Evolutionary conservation across 2,888 invertebrate species (phyloP).

Genomic region (Napeogenes inachia): DNA sequence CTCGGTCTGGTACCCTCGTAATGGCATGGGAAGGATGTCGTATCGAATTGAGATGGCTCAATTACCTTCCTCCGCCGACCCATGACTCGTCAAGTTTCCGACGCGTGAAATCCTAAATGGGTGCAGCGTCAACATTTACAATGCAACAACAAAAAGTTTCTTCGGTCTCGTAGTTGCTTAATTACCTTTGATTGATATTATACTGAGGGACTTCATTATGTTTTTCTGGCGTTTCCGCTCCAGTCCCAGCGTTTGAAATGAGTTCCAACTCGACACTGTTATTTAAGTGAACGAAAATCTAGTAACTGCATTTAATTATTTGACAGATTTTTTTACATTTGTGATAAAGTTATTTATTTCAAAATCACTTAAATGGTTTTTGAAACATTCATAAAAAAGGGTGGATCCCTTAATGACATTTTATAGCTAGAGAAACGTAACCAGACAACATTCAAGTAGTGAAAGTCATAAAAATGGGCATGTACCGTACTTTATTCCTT

Average conservation of each 20-base stretch:
- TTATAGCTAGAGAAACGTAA: background rate
- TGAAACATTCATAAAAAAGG: no score
- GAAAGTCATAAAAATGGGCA: conserved; percentile 16
- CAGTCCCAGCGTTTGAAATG: conserved; percentile 14
- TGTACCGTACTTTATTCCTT: conserved; percentile 19
- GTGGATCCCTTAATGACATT: background rate
- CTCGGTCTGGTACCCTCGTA: conserved; percentile 43
- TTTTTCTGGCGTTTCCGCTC: conserved; percentile 34
- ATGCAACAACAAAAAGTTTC: conserved; percentile 35
- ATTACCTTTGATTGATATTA: conserved; percentile 41
- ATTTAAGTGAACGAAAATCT: no score
- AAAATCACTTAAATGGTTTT: no score
- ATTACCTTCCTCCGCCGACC: conserved; percentile 45
- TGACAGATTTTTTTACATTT: no score
- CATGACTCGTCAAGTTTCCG: conserved; percentile 48
- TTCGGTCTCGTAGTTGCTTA: conserved; percentile 32
- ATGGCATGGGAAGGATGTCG: conserved; percentile 55
- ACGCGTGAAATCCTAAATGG: conserved; percentile 58
- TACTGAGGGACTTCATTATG: conserved; percentile 33
- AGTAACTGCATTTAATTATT: no score
- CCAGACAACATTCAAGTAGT: background rate
- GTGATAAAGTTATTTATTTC: no score
- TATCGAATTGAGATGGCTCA: conserved; percentile 61
- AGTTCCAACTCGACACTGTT: conserved; percentile 7
- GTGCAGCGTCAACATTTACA: conserved; percentile 39